These are phyloP conservation scores for Semnornis frantzii DNA, from an alignment of 2,113 vertebrate species.

Conservation along the genomic window DNA sequence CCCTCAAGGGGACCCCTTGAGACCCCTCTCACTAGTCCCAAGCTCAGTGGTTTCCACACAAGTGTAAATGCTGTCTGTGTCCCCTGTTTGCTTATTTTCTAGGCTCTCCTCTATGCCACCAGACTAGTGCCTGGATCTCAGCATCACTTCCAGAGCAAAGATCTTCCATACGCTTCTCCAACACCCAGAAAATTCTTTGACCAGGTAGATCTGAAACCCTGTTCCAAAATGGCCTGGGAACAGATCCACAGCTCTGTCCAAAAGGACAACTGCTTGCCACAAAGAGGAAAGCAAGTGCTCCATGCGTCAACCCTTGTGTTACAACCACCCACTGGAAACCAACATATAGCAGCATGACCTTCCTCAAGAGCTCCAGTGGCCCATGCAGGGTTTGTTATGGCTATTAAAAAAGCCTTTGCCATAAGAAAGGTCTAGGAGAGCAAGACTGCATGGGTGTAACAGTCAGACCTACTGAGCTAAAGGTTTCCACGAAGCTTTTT, in stretches of 20 bases:
- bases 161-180: not conserved
- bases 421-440: not conserved
- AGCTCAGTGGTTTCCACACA: not conserved
- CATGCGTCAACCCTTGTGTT: accelerated
- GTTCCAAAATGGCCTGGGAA: not conserved
- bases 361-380: not conserved
- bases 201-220: not conserved
- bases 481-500: not conserved
- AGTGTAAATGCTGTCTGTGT: not conserved
- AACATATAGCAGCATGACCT: not conserved
- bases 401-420: not conserved
- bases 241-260: not conserved
- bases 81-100: not conserved
- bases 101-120: not conserved
- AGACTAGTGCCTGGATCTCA: not conserved
- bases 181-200: not conserved
- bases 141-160: not conserved
- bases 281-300: not conserved
- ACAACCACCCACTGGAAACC: not conserved
- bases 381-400: accelerated
- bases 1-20: too few relatives aligned
- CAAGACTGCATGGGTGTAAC: not conserved
- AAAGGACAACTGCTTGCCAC: not conserved
- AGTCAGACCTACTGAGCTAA: accelerated
- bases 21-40: too few relatives aligned